Conservation (phyloP, 2,888 invertebrate species). For the Drosophila hamatofila region DNA sequence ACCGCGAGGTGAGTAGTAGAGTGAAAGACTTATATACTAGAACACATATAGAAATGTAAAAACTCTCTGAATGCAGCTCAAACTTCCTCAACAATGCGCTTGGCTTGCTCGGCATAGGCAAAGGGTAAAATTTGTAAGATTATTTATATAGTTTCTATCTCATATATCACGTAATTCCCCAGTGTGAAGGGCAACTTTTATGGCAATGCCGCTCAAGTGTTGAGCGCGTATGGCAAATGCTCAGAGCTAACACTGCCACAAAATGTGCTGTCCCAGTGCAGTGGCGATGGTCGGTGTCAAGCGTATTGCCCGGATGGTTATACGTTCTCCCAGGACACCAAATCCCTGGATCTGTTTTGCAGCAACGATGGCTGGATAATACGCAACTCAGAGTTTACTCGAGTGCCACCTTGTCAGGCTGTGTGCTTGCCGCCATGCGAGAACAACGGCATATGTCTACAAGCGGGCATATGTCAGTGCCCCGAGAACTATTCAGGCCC, state of each 20-base stretch:
- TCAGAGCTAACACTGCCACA: slow-evolving; percentile 63
- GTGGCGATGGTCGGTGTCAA: slow-evolving; percentile 73
- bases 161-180: slow-evolving; percentile 1
- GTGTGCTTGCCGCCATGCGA: slow-evolving; percentile 91
- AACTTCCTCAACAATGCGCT: slow-evolving; percentile 49
- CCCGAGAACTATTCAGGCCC: slow-evolving; percentile 90
- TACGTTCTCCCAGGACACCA: slow-evolving; percentile 73
- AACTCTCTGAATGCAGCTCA: slow-evolving; percentile 8
- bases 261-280: slow-evolving; percentile 74
- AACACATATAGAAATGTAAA: not conserved
- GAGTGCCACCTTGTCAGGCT: slow-evolving; percentile 89
- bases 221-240: slow-evolving; percentile 72
- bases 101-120: slow-evolving; percentile 55
- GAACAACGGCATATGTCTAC: slow-evolving; percentile 92
- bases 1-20: slow-evolving; percentile 59
- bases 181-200: slow-evolving; percentile 66
- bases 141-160: not conserved
- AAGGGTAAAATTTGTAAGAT: slow-evolving; percentile 51
- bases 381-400: slow-evolving; percentile 77
- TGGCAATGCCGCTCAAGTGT: slow-evolving; percentile 58
- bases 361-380: slow-evolving; percentile 82
- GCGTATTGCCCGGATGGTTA: slow-evolving; percentile 74
- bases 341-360: slow-evolving; percentile 73
- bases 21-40: not conserved
- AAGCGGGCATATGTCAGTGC: slow-evolving; percentile 91